Evolutionary conservation across 2,113 vertebrate species (phyloP).

Genomic region (Leucopsar rothschildi): DNA sequence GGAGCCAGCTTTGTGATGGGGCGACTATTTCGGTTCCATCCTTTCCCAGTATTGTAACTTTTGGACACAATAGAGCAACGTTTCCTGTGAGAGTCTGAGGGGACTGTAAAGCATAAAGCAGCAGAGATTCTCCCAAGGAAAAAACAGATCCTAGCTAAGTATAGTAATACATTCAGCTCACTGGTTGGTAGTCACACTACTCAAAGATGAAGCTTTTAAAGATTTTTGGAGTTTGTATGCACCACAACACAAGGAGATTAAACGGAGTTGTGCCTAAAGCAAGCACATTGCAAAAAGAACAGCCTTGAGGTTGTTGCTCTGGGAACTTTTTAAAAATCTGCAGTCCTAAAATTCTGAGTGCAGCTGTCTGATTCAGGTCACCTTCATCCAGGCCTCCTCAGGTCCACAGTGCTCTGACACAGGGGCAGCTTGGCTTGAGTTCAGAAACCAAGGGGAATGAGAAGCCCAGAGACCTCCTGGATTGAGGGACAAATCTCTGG

Average conservation of each 20-base stretch:
- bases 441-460: background rate
- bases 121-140: slow-evolving; percentile 49
- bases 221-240: background rate
- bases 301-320: background rate
- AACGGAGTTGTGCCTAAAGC: background rate
- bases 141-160: slow-evolving; percentile 35
- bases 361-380: background rate
- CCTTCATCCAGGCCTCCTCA: background rate
- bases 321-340: background rate
- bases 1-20: slow-evolving; percentile 39
- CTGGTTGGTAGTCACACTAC: background rate
- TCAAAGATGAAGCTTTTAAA: background rate
- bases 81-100: slow-evolving; percentile 62
- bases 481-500: background rate
- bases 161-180: background rate
- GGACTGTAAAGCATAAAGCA: background rate
- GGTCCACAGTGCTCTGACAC: background rate
- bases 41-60: slow-evolving; percentile 74
- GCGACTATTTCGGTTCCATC: slow-evolving; percentile 32
- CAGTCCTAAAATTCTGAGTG: background rate
- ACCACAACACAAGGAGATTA: background rate
- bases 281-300: background rate
- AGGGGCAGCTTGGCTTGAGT: background rate
- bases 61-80: slow-evolving; percentile 59
- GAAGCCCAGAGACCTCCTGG: background rate